Conservation (phyloP, 2,113 vertebrate species). For the Diphyllodes magnificus region DNA sequence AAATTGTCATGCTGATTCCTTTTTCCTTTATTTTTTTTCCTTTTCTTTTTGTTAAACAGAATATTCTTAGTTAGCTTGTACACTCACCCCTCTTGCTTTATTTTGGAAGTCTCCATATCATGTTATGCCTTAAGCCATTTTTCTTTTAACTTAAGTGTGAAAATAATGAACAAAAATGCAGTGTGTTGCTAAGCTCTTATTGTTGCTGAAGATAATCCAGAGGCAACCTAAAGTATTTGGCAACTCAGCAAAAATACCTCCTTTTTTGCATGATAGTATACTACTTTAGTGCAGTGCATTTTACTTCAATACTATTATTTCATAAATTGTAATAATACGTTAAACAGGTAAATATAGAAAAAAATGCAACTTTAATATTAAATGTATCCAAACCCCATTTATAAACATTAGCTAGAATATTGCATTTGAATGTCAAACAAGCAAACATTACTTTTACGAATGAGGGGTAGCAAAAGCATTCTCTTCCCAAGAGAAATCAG, state of each 20-base stretch:
- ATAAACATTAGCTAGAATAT: neutral
- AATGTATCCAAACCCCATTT: neutral
- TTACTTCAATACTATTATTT: neutral
- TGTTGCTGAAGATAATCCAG: neutral
- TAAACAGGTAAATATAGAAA: neutral
- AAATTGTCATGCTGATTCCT: rapidly evolving
- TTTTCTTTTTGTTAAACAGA: neutral
- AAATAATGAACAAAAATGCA: neutral
- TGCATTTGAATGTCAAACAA: neutral
- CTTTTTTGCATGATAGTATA: neutral
- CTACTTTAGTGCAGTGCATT: neutral
- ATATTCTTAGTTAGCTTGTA: neutral
- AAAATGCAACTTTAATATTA: neutral
- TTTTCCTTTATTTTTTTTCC: neutral
- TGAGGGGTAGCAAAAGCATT: neutral
- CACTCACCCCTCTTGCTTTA: neutral
- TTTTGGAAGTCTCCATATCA: neutral
- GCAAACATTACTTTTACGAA: neutral
- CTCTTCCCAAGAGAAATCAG: neutral
- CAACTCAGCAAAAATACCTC: neutral
- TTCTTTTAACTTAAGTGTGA: neutral
- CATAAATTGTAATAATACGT: neutral
- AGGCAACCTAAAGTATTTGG: neutral
- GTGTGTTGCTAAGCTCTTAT: neutral
- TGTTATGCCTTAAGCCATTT: neutral